Evolutionary conservation across 2,797 vertebrate species (phyloP).

Genomic region (Sandelia bainsii): DNA sequence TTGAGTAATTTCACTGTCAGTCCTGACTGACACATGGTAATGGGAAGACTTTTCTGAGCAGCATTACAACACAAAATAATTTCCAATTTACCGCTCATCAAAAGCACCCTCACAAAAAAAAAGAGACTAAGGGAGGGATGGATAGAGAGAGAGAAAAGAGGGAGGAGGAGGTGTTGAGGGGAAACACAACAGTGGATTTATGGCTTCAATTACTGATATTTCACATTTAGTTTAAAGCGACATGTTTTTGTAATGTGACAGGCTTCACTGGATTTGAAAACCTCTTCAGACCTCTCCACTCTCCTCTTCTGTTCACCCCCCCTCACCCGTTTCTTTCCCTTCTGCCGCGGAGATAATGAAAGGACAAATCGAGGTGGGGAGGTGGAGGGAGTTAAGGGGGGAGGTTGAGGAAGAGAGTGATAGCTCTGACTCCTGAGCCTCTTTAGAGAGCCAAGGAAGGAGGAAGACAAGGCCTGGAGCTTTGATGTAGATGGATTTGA

Average conservation of each 20-base stretch:
- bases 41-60: constrained; percentile 89
- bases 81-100: constrained; percentile 96
- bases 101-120: constrained; percentile 82
- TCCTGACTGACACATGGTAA: constrained; percentile 90
- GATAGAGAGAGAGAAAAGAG: constrained; percentile 33
- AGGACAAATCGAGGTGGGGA: constrained; percentile 56
- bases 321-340: constrained; percentile 46
- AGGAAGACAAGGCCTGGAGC: constrained; percentile 60
- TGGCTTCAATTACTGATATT: constrained; percentile 95
- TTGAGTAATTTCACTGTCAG: constrained; percentile 89
- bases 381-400: constrained; percentile 2
- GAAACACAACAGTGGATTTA: constrained; percentile 90
- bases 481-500: constrained; percentile 76
- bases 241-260: constrained; percentile 96
- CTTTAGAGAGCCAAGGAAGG: constrained; percentile 59
- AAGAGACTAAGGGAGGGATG: constrained; percentile 59
- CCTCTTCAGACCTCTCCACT: constrained; percentile 87
- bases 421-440: constrained; percentile 78
- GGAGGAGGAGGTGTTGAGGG: constrained; percentile 43
- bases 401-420: constrained; percentile 68
- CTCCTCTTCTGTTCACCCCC: constrained; percentile 48
- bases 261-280: constrained; percentile 90
- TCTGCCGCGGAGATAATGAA: constrained; percentile 85
- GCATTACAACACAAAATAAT: constrained; percentile 90
- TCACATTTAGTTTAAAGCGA: constrained; percentile 96